Evolutionary conservation across 2,797 vertebrate species (phyloP), one percentile per base, ranked within the genome.

Genomic region (Microtus obscurus): DNA sequence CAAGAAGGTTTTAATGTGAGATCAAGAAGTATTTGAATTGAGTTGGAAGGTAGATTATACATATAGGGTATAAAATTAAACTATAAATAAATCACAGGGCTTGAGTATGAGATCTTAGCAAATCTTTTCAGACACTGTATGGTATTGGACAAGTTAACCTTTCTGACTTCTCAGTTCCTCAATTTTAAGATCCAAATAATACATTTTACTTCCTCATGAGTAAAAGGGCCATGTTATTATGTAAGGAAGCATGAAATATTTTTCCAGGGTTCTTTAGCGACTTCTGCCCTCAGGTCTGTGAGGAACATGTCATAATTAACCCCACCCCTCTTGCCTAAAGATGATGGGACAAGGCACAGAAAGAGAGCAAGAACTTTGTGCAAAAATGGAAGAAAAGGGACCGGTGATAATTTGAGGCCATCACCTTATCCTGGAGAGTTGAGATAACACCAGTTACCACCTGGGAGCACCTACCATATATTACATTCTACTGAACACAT

Each of bases 91-190:
- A 31, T 21, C 37, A 65, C 23, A 48, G 11, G 40, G 77, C 79
- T 87, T 83, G 53, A 8, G 31, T 13, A 16, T 86, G 51, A 74
- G n/a, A 81, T 53, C 40, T 31, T 17, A 69, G 61, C 17, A 76
- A 88, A 93, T 23, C 27, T 12, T 12, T 80, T 67, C 82, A 37
- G 21, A 63, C 59, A 21, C 23, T 80, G 23, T 56, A 1, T 93
- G 37, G 63, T 83, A 31, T 63, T 74, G 14, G 34, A 5, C 29
- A 89, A 51, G 11, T 82, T 88, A 87, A 65, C 6, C 23, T 92
- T 48, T 82, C 56, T 94, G 69, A 93, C 34, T 85, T 87, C 63
- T 88, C 16, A 45, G 91, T 90, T 88, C 61, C 53, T 87, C 74
- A 71, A 51, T 34, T 69, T 81, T 78, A 91, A 94, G 77, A 59